Conservation (phyloP, 2,797 vertebrate genomes). For the Dipus sagitta region DNA sequence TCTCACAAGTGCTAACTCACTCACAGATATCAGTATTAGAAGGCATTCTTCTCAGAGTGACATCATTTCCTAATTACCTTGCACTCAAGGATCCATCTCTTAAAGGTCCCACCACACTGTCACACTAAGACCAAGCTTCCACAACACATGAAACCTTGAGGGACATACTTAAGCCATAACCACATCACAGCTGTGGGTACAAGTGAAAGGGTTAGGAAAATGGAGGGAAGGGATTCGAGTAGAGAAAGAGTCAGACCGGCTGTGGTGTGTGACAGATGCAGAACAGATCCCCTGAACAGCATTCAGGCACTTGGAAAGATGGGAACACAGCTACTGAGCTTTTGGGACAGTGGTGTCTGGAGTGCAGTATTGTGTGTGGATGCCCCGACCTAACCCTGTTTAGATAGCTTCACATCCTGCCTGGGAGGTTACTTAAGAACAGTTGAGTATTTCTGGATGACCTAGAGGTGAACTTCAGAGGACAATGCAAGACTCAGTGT, state of each 20-base stretch:
- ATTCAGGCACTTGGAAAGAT: not conserved
- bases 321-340: not conserved
- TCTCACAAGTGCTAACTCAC: too few species aligned
- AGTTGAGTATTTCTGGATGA: not conserved
- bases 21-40: not conserved
- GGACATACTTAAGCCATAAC: not conserved
- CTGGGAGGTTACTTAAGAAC: not conserved
- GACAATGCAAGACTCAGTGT: not conserved
- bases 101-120: not conserved
- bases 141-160: not conserved
- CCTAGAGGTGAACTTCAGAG: not conserved
- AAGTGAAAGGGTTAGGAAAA: not conserved
- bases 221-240: too few species aligned
- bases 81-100: too few species aligned
- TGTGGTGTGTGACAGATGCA: too few species aligned
- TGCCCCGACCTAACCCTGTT: not conserved
- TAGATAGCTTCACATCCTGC: not conserved
- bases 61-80: not conserved
- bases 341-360: not conserved
- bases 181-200: not conserved
- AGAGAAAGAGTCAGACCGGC: not conserved
- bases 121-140: not conserved
- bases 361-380: not conserved
- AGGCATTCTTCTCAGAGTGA: not conserved
- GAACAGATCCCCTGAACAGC: not conserved